Conservation (phyloP, 2,113 vertebrate species). For the Catagonus wagneri region DNA sequence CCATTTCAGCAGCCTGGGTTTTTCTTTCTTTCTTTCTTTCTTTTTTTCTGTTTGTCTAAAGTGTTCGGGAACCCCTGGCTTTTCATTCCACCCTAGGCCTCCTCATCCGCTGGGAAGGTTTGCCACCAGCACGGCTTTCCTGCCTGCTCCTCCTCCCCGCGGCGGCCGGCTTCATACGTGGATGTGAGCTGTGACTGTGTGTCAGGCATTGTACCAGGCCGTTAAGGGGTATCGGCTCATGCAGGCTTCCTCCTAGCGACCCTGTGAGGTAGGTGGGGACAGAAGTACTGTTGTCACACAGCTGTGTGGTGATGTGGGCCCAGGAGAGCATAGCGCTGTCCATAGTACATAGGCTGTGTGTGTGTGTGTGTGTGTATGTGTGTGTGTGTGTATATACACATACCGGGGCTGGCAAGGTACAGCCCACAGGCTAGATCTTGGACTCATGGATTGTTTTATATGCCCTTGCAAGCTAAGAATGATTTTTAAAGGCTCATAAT, state of each 20-base stretch:
- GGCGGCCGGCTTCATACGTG: background rate
- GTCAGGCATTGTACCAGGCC: background rate
- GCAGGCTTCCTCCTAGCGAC: background rate
- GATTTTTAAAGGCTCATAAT: background rate
- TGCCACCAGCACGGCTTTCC: background rate
- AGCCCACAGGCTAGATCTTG: background rate
- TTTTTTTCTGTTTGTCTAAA: background rate
- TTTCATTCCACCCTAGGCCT: background rate
- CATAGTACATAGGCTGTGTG: background rate
- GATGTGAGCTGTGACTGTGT: background rate
- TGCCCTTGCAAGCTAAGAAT: background rate
- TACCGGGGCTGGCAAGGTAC: no score
- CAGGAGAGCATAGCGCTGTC: background rate
- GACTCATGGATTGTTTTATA: background rate
- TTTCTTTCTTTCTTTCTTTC: no score
- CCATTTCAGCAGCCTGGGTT: background rate
- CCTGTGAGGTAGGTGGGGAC: background rate
- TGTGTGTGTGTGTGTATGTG: no score
- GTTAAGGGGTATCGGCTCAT: background rate
- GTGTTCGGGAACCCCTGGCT: background rate
- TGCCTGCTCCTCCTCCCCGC: background rate
- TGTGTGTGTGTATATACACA: accelerated
- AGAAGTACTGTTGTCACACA: background rate
- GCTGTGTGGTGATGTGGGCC: background rate
- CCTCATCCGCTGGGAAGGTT: background rate